These are phyloP conservation scores for Lasius fuliginosus DNA, from an alignment of 2,888 invertebrate species.

Conservation along the genomic window DNA sequence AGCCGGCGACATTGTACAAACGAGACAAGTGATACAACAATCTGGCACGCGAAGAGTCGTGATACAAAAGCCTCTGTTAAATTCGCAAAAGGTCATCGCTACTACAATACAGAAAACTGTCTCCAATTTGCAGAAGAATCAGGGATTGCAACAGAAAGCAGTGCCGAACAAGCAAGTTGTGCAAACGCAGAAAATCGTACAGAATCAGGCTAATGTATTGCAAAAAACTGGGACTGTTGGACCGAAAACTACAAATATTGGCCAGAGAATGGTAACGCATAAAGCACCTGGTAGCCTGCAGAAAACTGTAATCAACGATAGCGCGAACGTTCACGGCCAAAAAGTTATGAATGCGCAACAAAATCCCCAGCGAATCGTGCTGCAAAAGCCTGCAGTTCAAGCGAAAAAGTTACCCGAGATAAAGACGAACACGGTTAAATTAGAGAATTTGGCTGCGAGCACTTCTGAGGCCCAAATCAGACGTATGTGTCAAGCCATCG, in stretches of 20 bases:
- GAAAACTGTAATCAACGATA: slow-evolving; percentile 67
- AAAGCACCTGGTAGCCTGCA: slow-evolving; percentile 67
- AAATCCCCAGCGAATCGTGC: slow-evolving; percentile 77
- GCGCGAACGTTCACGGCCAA: slow-evolving; percentile 64
- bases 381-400: slow-evolving; percentile 71
- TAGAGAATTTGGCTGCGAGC: slow-evolving; percentile 87
- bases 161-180: slow-evolving; percentile 22
- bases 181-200: slow-evolving; percentile 63
- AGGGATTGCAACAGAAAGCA: slow-evolving; percentile 57
- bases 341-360: slow-evolving; percentile 70
- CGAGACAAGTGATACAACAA: slow-evolving; percentile 63
- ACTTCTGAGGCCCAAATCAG: slow-evolving; percentile 86
- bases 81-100: slow-evolving; percentile 70
- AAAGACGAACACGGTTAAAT: slow-evolving; percentile 85
- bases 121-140: slow-evolving; percentile 77
- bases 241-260: slow-evolving; percentile 48
- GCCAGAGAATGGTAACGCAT: slow-evolving; percentile 76
- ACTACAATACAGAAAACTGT: slow-evolving; percentile 79
- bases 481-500: slow-evolving; percentile 87
- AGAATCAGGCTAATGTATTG: slow-evolving; percentile 45
- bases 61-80: slow-evolving; percentile 78
- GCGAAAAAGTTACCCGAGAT: slow-evolving; percentile 72
- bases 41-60: slow-evolving; percentile 79
- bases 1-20: slow-evolving; percentile 58
- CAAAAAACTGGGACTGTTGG: slow-evolving; percentile 59